Percentiles rank a stretch among this genome's conserved stretches.
phyloP scores from a whole-genome alignment of 2,113 vertebrate species.

The Gymnarchus niloticus region DNA sequence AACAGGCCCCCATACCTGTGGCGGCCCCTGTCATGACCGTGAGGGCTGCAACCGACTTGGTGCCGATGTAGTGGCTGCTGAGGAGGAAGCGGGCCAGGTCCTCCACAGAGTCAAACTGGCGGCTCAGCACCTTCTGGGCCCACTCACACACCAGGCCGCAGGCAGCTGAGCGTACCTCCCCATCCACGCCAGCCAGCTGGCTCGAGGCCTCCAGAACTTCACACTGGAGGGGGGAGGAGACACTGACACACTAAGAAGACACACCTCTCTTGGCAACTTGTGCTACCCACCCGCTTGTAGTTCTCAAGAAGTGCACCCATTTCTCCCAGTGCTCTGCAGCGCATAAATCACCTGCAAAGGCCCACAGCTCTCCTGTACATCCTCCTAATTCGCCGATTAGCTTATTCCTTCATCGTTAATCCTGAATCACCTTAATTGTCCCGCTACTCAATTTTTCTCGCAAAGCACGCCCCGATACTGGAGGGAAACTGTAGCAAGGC shows the following conservation, averaged over 20 bases:
- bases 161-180: slow-evolving; percentile 86
- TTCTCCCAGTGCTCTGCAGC: background rate
- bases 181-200: slow-evolving; percentile 79
- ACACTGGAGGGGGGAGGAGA: slow-evolving; percentile 59
- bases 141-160: slow-evolving; percentile 95
- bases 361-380: background rate
- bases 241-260: background rate
- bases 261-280: background rate
- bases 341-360: background rate
- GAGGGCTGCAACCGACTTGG: slow-evolving; percentile 92
- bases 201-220: slow-evolving; percentile 76
- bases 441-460: background rate
- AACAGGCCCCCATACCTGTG: slow-evolving; percentile 66
- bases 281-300: background rate
- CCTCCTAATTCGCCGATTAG: background rate
- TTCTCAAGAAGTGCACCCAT: background rate
- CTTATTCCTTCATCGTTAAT: background rate
- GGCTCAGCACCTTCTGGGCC: slow-evolving; percentile 97
- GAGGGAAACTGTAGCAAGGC: background rate
- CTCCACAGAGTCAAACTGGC: slow-evolving; percentile 88
- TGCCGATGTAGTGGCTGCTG: slow-evolving; percentile 94
- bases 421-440: background rate
- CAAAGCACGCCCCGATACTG: background rate
- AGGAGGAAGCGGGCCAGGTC: slow-evolving; percentile 94
- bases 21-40: slow-evolving; percentile 86